These are phyloP conservation scores for Trichosurus vulpecula DNA, from an alignment of 2,797 vertebrate species.

Conservation along the genomic window DNA sequence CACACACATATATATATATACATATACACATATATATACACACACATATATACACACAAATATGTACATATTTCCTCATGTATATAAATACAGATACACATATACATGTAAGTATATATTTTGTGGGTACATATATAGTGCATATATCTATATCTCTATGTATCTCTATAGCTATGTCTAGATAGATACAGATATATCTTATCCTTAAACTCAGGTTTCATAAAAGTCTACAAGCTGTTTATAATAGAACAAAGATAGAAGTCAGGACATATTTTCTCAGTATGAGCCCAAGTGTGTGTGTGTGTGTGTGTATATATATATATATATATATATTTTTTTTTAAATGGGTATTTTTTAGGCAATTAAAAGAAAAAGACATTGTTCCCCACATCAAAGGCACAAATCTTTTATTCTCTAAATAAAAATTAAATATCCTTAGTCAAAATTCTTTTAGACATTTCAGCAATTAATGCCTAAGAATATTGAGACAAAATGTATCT, in stretches of 20 bases:
- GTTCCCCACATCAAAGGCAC: not conserved
- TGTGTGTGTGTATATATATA: too few relatives aligned
- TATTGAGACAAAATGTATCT: constrained; percentile 17
- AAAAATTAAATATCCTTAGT: not conserved
- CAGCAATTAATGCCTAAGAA: constrained; percentile 18
- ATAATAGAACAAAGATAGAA: not conserved
- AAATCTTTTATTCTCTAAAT: not conserved
- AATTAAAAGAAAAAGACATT: not conserved
- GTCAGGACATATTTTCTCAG: not conserved
- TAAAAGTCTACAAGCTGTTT: not conserved
- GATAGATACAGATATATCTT: not conserved
- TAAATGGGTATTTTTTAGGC: not conserved
- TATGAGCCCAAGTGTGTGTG: not conserved
- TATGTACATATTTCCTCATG: too few relatives aligned
- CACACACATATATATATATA: too few relatives aligned
- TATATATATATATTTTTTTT: too few relatives aligned
- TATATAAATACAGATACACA: too few relatives aligned
- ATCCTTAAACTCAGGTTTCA: not conserved
- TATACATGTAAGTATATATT: too few relatives aligned
- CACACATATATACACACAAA: too few relatives aligned
- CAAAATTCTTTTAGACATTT: not conserved
- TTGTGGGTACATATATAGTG: not conserved
- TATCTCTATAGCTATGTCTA: too few relatives aligned
- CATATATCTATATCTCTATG: not conserved
- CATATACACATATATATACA: too few relatives aligned